Percentiles rank a stretch among this genome's conserved stretches.
Evolutionary conservation across 1,140 invertebrate genomes (phyloP).

Genomic region (Drosophila bocqueti): DNA sequence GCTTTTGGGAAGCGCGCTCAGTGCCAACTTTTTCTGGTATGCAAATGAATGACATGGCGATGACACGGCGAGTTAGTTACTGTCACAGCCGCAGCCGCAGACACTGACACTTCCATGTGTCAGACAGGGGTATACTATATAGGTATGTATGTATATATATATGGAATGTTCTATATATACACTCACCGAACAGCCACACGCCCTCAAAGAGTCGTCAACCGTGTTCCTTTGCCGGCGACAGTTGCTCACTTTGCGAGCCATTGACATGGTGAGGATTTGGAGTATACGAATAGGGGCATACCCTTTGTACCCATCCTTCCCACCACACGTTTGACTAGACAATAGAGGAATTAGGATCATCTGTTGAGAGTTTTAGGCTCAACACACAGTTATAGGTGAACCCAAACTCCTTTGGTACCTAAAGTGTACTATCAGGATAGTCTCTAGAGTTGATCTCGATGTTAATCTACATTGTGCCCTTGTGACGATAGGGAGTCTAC

Average conservation of each 20-base stretch:
- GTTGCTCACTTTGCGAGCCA: conserved; percentile 41
- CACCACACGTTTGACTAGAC: not conserved
- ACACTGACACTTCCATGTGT: conserved; percentile 5
- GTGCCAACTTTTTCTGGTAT: conserved; percentile 55
- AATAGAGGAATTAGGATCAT: not conserved
- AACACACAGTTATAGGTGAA: not conserved
- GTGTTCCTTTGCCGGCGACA: conserved; percentile 10
- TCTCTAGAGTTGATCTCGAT: not conserved
- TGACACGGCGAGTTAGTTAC: conserved; percentile 56
- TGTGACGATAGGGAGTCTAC: not conserved
- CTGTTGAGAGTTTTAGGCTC: not conserved
- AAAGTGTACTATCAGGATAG: not conserved
- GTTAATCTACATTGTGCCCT: not conserved
- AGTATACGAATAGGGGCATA: not conserved
- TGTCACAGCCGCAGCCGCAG: conserved; percentile 10
- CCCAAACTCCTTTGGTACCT: not conserved
- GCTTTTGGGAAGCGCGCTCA: conserved; percentile 13
- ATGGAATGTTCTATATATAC: not conserved
- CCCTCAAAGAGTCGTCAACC: not conserved
- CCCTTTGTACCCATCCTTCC: not conserved
- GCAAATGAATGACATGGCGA: conserved; percentile 70
- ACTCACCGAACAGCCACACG: not conserved
- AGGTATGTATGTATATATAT: too few relatives aligned
- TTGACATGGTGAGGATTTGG: conserved; percentile 6
- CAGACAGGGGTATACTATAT: not conserved